Evolutionary conservation across 2,113 vertebrate genomes (phyloP).

Genomic region (Phyllostomus discolor): DNA sequence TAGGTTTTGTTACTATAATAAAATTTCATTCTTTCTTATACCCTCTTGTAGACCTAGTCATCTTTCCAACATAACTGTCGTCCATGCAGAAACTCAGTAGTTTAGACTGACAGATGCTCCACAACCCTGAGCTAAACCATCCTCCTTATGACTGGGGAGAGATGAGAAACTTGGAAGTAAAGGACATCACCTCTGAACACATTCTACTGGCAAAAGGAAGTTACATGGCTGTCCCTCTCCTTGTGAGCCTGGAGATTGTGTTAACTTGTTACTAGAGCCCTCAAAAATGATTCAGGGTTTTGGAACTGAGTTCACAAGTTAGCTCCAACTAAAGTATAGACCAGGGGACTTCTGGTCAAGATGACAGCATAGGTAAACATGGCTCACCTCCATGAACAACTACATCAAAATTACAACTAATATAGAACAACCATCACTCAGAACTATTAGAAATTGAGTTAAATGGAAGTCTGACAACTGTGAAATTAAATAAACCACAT

Average conservation of each 20-base stretch:
- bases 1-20: background rate
- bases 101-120: background rate
- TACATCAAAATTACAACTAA: no score
- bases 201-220: background rate
- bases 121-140: background rate
- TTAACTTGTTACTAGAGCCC: background rate
- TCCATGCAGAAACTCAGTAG: background rate
- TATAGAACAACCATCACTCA: no score
- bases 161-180: background rate
- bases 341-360: no score
- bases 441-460: no score
- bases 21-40: background rate
- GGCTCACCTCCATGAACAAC: no score
- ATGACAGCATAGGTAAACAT: no score
- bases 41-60: background rate
- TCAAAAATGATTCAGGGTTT: background rate
- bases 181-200: background rate
- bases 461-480: no score
- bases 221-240: background rate
- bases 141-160: background rate
- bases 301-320: background rate
- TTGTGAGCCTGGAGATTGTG: background rate
- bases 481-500: no score
- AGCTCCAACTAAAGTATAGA: background rate
- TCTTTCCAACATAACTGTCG: background rate